Evolutionary conservation across 2,888 invertebrate genomes (phyloP), one percentile per base, ranked within the genome.

Genomic region (Ecdyonurus torrentis): DNA sequence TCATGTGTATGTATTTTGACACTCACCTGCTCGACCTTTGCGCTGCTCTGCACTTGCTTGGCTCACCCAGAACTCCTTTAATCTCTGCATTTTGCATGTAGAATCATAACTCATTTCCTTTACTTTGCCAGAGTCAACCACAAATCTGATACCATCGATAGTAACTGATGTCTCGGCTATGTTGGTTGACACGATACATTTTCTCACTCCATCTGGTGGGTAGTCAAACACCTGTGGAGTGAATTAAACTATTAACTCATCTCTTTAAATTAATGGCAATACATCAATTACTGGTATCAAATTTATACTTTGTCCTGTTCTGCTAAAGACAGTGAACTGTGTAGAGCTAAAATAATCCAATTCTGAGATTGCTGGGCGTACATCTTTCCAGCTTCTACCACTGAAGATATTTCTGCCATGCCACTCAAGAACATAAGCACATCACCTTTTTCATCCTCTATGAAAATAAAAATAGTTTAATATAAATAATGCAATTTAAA

Each of bases 101-200:
- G 92, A 85, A 74, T 97, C 94, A 72, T 92, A 98, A 70, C 88
- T 92, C 93, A 98, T 97, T 76, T 97, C 91, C 77, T 97, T 97
- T 0, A 84, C 92, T 80, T 94, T 96, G 25, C 99, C 98, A 1
- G 96, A 96, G 74, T 99, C 98, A 0, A 91, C 83, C 0, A 99
- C 98, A 76, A 99, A 99, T 70, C 98, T 80, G 62, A 99, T 89
- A 0, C 98, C 98, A 73, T 99, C 99, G 63, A 99, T 97, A 0
- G 99, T 99, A 2, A 99, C 88, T 0, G 97, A 97, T 0, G 99
- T 99, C 78, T 99, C 99, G 0, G 99, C 97, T 64, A 99, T 98
- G 72, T 99, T 99, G 1, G 99, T 99, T 0, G 96, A 92, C 1
- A 99, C 85, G 65, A 99, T 93, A 74, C 97, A 98, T 74, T 99